phyloP scores from a whole-genome alignment of 1,140 invertebrate genomes.

The Pseudoatta argentina region DNA sequence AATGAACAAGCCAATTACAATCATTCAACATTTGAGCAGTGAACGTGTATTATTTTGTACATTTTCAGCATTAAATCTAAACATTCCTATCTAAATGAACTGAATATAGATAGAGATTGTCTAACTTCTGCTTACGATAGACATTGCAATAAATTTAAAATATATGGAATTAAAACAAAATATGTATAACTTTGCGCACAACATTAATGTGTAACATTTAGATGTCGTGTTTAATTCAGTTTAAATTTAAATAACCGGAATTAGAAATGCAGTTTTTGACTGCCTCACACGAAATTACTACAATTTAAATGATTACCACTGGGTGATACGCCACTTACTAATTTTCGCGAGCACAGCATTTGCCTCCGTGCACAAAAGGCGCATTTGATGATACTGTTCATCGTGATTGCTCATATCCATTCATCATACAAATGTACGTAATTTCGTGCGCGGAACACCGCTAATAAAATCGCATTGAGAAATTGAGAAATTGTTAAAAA shows the following conservation, averaged over 20 bases:
- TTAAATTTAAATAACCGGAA: neutral
- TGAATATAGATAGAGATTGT: neutral
- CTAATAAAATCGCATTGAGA: neutral
- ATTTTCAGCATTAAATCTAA: neutral
- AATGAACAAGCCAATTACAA: conserved; percentile 46
- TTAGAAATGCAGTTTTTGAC: neutral
- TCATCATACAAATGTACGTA: neutral
- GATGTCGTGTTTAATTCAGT: neutral
- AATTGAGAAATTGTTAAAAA: neutral
- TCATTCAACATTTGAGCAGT: conserved; percentile 24
- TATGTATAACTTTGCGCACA: neutral
- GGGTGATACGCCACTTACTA: neutral
- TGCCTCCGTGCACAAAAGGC: conserved; percentile 26
- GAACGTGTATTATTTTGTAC: neutral
- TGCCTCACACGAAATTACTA: conserved; percentile 15
- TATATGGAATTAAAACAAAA: neutral
- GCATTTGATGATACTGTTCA: conserved; percentile 40
- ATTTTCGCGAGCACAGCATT: conserved; percentile 18
- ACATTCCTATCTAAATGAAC: neutral
- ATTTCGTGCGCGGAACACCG: neutral
- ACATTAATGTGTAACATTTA: neutral
- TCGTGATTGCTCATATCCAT: conserved; percentile 33
- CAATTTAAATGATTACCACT: neutral
- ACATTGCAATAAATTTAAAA: neutral
- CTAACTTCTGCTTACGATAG: neutral